Conservation (phyloP, 2,113 vertebrate genomes). For the Chaetura pelagica region DNA sequence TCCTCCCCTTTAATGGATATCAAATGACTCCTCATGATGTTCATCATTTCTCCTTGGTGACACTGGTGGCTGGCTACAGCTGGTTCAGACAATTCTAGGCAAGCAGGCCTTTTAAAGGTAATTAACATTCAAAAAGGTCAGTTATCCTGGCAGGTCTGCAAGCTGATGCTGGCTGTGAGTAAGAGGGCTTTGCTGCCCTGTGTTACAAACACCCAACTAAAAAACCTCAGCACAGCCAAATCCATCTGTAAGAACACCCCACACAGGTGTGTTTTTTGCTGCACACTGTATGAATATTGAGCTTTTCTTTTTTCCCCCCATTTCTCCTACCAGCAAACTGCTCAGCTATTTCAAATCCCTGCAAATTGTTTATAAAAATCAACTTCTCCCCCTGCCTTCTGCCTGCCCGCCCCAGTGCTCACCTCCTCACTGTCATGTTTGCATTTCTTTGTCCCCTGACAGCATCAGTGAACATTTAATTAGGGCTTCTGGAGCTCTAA, state of each 20-base stretch:
- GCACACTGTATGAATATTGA: not conserved
- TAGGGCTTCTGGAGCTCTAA: not conserved
- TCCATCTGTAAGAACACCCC: slow-evolving; percentile 24
- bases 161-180: slow-evolving; percentile 42
- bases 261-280: not conserved
- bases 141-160: slow-evolving; percentile 62
- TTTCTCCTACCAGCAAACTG: not conserved
- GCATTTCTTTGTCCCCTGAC: not conserved
- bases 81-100: slow-evolving; percentile 60
- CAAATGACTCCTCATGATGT: slow-evolving; percentile 40
- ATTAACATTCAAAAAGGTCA: slow-evolving; percentile 74
- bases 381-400: not conserved
- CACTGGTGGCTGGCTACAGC: slow-evolving; percentile 47
- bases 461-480: not conserved
- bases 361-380: not conserved
- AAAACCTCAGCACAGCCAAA: slow-evolving; percentile 26
- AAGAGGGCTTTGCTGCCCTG: not conserved
- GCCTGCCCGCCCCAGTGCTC: not conserved
- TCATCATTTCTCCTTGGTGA: slow-evolving; percentile 43
- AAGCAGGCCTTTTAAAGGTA: slow-evolving; percentile 63
- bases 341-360: not conserved
- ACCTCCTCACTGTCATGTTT: not conserved
- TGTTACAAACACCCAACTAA: not conserved
- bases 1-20: slow-evolving; percentile 56
- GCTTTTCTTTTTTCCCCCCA: not conserved